phyloP scores from a whole-genome alignment of 1,140 invertebrate genomes.

The Diabrotica virgifera region DNA sequence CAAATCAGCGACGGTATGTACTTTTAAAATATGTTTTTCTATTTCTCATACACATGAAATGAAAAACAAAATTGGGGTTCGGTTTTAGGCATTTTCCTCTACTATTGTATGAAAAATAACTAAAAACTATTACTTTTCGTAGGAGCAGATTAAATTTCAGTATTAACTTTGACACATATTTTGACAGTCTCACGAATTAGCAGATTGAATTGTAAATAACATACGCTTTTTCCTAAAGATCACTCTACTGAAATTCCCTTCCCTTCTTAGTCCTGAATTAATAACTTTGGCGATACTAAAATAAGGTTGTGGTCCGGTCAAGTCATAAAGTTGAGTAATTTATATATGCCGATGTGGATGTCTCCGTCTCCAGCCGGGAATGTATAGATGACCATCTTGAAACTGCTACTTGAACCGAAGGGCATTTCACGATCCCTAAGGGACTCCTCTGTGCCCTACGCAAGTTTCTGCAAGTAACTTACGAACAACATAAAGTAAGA shows the following conservation, averaged over 20 bases:
- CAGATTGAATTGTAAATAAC: too few relatives aligned
- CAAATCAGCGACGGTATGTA: too few relatives aligned
- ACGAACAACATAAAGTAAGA: not conserved
- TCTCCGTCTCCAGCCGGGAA: constrained; percentile 8
- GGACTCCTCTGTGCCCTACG: constrained; percentile 13
- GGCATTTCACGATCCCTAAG: constrained; percentile 15
- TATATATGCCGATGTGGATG: not conserved
- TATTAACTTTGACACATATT: too few relatives aligned
- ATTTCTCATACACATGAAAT: too few relatives aligned
- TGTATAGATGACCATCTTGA: constrained; percentile 19
- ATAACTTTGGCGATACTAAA: not conserved
- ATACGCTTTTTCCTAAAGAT: too few relatives aligned
- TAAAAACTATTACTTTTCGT: too few relatives aligned
- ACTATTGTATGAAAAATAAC: too few relatives aligned
- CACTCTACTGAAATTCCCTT: not conserved
- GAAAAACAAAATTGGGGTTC: too few relatives aligned
- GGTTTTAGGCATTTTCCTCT: too few relatives aligned
- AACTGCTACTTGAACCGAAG: constrained; percentile 16
- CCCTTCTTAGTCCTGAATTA: not conserved
- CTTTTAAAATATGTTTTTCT: too few relatives aligned
- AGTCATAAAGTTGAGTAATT: not conserved
- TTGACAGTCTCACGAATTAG: too few relatives aligned
- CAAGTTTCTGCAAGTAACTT: not conserved
- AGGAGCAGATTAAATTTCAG: too few relatives aligned
- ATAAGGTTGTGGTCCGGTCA: not conserved